Evolutionary conservation across 2,113 vertebrate genomes (phyloP).

Genomic region (Sinocyclocheilus maitianheensis): DNA sequence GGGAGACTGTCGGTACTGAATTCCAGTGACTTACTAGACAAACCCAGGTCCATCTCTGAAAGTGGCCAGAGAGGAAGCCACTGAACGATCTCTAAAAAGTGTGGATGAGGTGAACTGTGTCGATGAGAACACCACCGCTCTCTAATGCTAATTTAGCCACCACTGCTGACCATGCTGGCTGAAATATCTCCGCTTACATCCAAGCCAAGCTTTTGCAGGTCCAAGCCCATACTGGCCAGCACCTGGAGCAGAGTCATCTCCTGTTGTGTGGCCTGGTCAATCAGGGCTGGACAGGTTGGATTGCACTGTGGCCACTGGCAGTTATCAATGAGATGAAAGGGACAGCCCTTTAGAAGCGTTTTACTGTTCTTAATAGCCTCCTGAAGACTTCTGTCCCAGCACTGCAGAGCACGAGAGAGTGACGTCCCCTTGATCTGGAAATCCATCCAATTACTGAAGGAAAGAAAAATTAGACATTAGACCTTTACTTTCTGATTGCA

Average conservation of each 20-base stretch:
- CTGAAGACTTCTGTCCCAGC: conserved; percentile 81
- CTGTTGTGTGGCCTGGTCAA: conserved; percentile 76
- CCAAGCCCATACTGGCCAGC: conserved; percentile 78
- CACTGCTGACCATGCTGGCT: conserved; percentile 73
- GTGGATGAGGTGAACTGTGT: conserved; percentile 58
- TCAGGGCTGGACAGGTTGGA: conserved; percentile 80
- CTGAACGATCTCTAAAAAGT: conserved; percentile 62
- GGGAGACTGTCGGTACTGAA: conserved; percentile 60
- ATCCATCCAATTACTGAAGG: conserved; percentile 78
- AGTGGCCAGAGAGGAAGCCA: conserved; percentile 68
- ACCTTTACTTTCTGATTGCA: no score
- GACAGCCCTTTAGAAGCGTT: conserved; percentile 75
- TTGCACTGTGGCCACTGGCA: conserved; percentile 84
- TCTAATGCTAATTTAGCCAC: conserved; percentile 69
- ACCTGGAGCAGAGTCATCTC: conserved; percentile 80
- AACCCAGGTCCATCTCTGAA: conserved; percentile 63
- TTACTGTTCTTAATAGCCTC: conserved; percentile 76
- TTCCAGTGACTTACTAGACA: conserved; percentile 61
- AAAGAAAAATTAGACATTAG: not conserved
- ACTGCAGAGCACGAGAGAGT: conserved; percentile 78
- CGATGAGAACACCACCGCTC: not conserved
- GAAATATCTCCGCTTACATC: conserved; percentile 64
- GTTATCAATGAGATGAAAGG: conserved; percentile 79
- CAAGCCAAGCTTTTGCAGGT: conserved; percentile 75
- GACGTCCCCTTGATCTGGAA: conserved; percentile 79